These are phyloP conservation scores for Melanogrammus aeglefinus DNA, from an alignment of 2,797 vertebrate genomes.

Conservation along the genomic window DNA sequence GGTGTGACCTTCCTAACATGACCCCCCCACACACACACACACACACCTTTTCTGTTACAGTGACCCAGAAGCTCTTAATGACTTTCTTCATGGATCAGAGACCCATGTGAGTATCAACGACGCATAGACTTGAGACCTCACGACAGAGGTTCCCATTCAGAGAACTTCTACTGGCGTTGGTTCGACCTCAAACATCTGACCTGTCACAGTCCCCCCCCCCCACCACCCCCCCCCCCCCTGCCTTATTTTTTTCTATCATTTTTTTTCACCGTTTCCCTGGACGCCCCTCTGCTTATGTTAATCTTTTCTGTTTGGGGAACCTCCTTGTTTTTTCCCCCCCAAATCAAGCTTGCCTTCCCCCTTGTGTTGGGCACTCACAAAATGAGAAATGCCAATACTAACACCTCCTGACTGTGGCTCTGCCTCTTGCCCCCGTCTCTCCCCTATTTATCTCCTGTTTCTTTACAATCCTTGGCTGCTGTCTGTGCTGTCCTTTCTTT, in stretches of 20 bases:
- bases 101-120: conserved; percentile 77
- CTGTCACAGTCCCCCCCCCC: conserved; percentile 32
- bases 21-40: not conserved
- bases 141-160: conserved; percentile 12
- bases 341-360: conserved; percentile 39
- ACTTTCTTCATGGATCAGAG: conserved; percentile 98
- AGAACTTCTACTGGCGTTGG: not conserved
- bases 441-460: conserved; percentile 51
- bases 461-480: conserved; percentile 56
- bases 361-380: conserved; percentile 48
- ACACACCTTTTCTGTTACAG: conserved; percentile 61
- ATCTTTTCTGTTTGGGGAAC: conserved; percentile 41
- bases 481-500: conserved; percentile 64
- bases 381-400: conserved; percentile 64
- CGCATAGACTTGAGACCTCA: conserved; percentile 7
- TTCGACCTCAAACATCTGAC: conserved; percentile 9
- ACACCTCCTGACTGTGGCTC: conserved; percentile 51
- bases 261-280: conserved; percentile 18
- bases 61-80: conserved; percentile 95
- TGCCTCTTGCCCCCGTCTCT: conserved; percentile 46
- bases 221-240: conserved; percentile 34
- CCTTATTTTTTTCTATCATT: conserved; percentile 24
- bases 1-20: not conserved
- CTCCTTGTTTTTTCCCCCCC: conserved; percentile 28
- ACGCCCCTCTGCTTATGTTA: conserved; percentile 39